Conservation (phyloP, 2,797 vertebrate species). For the Tympanoctomys barrerae region DNA sequence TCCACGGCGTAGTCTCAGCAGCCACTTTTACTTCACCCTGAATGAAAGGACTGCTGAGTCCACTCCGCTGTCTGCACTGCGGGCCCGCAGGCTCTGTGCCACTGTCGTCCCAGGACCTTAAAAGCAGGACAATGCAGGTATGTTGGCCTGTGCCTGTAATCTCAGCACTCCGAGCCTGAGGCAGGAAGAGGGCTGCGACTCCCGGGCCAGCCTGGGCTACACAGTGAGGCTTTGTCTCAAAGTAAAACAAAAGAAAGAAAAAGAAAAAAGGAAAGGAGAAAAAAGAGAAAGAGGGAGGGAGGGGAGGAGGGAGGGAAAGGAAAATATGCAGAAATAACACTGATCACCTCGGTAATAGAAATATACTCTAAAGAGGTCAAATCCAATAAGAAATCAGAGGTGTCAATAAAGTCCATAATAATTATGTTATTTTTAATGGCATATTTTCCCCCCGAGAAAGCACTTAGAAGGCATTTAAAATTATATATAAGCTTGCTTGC, state of each 20-base stretch:
- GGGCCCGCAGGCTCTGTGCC: too few species aligned
- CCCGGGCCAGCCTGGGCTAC: not conserved
- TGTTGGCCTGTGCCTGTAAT: not conserved
- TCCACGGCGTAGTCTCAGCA: not conserved
- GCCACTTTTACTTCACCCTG: not conserved
- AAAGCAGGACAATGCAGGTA: not conserved
- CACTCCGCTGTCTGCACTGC: rapidly evolving
- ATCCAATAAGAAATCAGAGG: not conserved
- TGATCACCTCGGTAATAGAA: not conserved
- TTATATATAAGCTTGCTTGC: not conserved
- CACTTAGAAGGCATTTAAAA: conserved; percentile 18
- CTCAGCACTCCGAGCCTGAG: not conserved
- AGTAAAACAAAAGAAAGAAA: not conserved
- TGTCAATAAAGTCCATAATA: not conserved
- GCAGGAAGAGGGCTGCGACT: not conserved
- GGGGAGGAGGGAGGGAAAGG: too few species aligned
- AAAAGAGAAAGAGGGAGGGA: too few species aligned
- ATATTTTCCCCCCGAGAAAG: not conserved
- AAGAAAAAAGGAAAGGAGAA: too few species aligned
- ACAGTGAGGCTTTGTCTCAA: not conserved
- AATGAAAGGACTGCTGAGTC: not conserved
- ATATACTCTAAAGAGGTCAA: not conserved
- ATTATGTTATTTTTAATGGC: not conserved
- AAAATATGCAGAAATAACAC: not conserved
- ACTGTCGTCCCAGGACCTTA: not conserved